Evolutionary conservation across 2,888 invertebrate species (phyloP).

Genomic region (Pharmacophagus antenor): DNA sequence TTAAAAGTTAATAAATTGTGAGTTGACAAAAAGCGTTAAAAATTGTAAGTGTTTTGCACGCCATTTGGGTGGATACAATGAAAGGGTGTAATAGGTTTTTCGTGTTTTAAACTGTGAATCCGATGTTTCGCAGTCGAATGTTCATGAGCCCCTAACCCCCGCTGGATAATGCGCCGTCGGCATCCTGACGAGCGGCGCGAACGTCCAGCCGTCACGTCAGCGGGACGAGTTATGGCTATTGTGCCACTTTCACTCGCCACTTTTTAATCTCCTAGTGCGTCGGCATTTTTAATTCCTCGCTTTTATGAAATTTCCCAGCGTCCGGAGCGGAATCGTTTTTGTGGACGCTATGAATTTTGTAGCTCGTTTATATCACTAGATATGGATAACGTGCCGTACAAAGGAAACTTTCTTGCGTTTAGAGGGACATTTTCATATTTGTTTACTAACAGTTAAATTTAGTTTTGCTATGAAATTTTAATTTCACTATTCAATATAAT

Average conservation of each 20-base stretch:
- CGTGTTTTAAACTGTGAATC: conserved; percentile 64
- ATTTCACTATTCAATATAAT: neutral
- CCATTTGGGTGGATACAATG: conserved; percentile 61
- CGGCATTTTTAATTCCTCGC: conserved; percentile 70
- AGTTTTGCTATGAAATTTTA: neutral
- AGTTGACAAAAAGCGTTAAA: conserved; percentile 57
- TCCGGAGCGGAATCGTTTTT: conserved; percentile 5
- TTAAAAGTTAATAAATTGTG: conserved; percentile 67
- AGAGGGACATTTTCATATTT: neutral
- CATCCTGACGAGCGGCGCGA: conserved; percentile 52
- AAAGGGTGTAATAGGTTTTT: conserved; percentile 68
- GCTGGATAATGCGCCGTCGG: conserved; percentile 39
- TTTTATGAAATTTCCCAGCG: conserved; percentile 66
- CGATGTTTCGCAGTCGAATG: conserved; percentile 52
- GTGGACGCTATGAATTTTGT: conserved; percentile 12
- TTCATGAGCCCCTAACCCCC: conserved; percentile 36
- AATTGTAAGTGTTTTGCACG: conserved; percentile 54
- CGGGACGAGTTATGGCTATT: conserved; percentile 75
- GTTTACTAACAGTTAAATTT: conserved; percentile 2
- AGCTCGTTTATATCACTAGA: conserved; percentile 13
- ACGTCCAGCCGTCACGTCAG: conserved; percentile 58
- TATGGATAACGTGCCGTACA: neutral
- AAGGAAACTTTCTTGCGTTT: conserved; percentile 9
- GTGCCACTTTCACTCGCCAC: conserved; percentile 69
- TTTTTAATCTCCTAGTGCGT: conserved; percentile 72